Base-by-base conservation (phyloP, 2,888 invertebrate genomes). In the Meghimatium bilineatum region DNA sequence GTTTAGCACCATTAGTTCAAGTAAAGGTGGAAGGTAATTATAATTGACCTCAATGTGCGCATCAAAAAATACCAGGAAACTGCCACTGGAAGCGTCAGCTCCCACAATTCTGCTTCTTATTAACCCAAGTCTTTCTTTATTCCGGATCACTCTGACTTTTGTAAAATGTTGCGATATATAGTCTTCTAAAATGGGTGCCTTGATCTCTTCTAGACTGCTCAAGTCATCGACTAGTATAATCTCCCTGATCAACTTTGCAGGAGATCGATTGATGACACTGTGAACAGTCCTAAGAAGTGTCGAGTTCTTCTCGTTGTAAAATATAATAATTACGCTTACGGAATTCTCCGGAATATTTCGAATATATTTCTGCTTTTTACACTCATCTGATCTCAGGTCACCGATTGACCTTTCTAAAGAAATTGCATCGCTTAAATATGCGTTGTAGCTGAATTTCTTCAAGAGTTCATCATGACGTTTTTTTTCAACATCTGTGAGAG, bases 211-310 rank as follows among this genome's bases (percentile, higher is more conserved):
- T 29, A 69, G 14, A 12, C 80, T 66, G 36, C 86, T 86, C 20
- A 69, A 38, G 52, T 86, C 86, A 72, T 86, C 86, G 23, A 86
- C 86, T 23, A 86, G 77, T 32, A 86, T 72, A 20, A 86, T 74
- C 36, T 86, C 86, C 32, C 67, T 71, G 10, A 86, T 63, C 23
- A 86, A 52, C 8, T 36, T 34, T 23, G 17, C 49, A 3, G 84
- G 86, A 26, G 83, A 76, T 12, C 86, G 69, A 12, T 82, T 63
- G 32, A 85, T n/a, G 10, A 86, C 66, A 14, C 82, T 75, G 63
- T 82, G 80, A 20, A 83, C 38, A 29, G 84, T 76, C 49, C 86
- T 66, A 5, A 86, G 49, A n/a, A 86, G 38, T 1, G 82, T 84
- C 1, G 86, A 74, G 23, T 84, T 77, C 49, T 49, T 75, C 49